Conservation (phyloP, 1,140 invertebrate species). For the Plectrocnemia conspersa region DNA sequence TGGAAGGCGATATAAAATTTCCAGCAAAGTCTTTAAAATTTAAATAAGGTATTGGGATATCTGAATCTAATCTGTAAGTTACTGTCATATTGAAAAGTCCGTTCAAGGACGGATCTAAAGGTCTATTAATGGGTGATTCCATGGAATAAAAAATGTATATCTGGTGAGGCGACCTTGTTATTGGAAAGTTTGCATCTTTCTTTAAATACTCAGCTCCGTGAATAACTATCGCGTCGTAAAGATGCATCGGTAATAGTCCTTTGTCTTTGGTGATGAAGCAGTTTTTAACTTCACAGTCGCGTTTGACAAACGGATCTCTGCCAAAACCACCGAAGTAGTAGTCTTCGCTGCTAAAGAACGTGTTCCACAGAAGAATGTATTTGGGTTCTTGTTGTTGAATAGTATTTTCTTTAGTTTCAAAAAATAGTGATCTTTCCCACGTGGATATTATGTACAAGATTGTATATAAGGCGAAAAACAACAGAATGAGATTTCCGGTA, state of each 20-base stretch:
- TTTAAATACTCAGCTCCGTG: slow-evolving; percentile 38
- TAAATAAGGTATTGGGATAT: slow-evolving; percentile 58
- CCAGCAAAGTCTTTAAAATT: slow-evolving; percentile 39
- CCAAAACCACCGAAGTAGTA: slow-evolving; percentile 19
- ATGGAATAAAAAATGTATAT: slow-evolving; percentile 22
- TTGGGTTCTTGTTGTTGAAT: slow-evolving; percentile 7
- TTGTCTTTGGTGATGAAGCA: slow-evolving; percentile 20
- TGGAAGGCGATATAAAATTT: slow-evolving; percentile 34
- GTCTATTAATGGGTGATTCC: slow-evolving; percentile 38
- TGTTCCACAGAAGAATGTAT: slow-evolving; percentile 26
- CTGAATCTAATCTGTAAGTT: slow-evolving; percentile 60
- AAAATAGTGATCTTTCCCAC: too few species aligned
- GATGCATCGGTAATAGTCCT: slow-evolving; percentile 24
- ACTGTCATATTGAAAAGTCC: slow-evolving; percentile 55
- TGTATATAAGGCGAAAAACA: too few species aligned
- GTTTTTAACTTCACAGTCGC: slow-evolving; percentile 14
- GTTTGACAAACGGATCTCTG: neutral
- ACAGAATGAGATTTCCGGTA: too few species aligned
- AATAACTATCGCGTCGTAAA: slow-evolving; percentile 44
- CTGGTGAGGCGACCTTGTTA: slow-evolving; percentile 29
- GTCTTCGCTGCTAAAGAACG: slow-evolving; percentile 19
- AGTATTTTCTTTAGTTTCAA: too few species aligned
- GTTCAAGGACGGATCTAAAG: slow-evolving; percentile 34
- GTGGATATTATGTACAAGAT: too few species aligned
- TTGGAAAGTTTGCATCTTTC: slow-evolving; percentile 26